phyloP scores from a whole-genome alignment of 2,113 vertebrate genomes.

The Callopanchax toddi region DNA sequence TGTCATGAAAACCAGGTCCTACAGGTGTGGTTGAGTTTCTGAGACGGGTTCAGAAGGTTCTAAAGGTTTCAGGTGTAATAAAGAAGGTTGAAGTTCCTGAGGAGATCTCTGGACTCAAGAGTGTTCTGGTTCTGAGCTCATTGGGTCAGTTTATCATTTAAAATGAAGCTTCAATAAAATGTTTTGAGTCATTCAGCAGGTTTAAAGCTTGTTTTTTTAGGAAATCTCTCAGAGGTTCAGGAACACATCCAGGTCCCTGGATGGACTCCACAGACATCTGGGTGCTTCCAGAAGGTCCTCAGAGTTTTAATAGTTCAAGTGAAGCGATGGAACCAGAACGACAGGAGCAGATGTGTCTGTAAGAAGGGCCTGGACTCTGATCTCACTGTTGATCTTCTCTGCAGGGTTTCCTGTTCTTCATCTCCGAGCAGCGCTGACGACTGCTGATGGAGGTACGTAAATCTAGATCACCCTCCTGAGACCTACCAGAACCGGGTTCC shows the following conservation, averaged over 20 bases:
- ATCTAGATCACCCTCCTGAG: constrained; percentile 53
- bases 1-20: no score
- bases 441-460: constrained; percentile 42
- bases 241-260: neutral
- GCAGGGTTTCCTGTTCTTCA: constrained; percentile 47
- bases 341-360: constrained; percentile 22
- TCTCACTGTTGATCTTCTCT: constrained; percentile 46
- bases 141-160: no score
- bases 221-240: neutral
- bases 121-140: no score
- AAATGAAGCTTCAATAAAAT: no score
- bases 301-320: neutral
- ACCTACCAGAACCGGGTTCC: constrained; percentile 41
- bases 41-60: no score
- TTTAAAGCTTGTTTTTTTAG: neutral
- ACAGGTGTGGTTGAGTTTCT: no score
- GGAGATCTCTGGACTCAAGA: no score
- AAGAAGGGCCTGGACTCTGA: constrained; percentile 23
- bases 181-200: neutral
- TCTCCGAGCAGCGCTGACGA: constrained; percentile 20
- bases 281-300: neutral
- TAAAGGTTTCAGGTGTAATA: no score
- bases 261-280: no score
- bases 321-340: constrained; percentile 10
- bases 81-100: no score